Base-by-base conservation (phyloP, 2,113 vertebrate genomes). In the Euleptes europaea region DNA sequence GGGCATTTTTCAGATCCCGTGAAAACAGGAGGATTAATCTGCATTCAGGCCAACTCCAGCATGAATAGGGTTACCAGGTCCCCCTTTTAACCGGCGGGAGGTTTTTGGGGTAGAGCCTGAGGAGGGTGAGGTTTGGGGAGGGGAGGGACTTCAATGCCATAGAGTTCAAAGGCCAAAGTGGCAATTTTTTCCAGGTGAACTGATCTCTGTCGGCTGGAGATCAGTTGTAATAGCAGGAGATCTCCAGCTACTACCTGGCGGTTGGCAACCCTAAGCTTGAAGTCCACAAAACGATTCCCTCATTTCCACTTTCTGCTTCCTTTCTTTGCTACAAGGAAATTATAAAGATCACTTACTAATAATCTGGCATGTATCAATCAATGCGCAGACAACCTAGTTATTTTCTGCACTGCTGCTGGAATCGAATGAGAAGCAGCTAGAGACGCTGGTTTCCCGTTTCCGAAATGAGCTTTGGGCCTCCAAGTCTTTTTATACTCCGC, bases 401-500 rank as follows among this genome's bases (percentile, higher is more conserved):
- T 81, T 80, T 87, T 71, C 70, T 1, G 0, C 33, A 7, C n/a
- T 15, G 15, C 70, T 17, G 40, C 69, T 72, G 35, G 54, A 26
- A 72, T 78, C 13, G 31, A 83, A 11, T 79, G 72, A 86, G 84
- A 86, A 65, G 44, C 84, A 86, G 12, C 4, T 21, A 0, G 0
- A 71, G 70, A 49, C 73, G 57, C 75, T 44, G 85, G 42, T 84
- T 84, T 78, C 66, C 75, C 12, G 26, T 70, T 67, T 60, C 73
- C 67, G 60, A 81, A 35, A 3, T 86, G 88, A 76, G 69, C n/a
- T 67, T 26, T 3, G 1, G 47, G 82, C 42, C 63, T 51, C 42
- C 28, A 26, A 70, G 65, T 70, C 33, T 8, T 66, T 76, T 26
- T 35, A 1, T 51, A 19, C 19, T 3, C 23, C 86, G 21, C 1